A percentile compares a stretch with the other conserved stretches of the same genome.
phyloP scores from a whole-genome alignment of 2,113 vertebrate genomes.

The Strix uralensis region DNA sequence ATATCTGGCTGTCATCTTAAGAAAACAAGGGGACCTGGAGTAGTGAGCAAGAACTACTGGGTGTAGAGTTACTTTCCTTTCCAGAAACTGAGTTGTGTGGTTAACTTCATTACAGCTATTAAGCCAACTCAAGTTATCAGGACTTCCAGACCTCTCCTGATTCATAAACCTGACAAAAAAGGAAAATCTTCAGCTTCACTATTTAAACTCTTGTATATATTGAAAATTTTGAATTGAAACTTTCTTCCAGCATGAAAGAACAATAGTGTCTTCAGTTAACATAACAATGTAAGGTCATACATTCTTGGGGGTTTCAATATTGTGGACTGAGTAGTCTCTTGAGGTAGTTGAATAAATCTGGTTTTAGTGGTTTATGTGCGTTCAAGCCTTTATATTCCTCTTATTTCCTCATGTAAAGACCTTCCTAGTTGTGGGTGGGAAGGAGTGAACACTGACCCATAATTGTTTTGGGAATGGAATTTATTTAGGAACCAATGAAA shows the following conservation, averaged over 20 bases:
- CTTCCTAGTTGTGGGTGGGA: neutral
- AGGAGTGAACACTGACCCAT: rapidly evolving
- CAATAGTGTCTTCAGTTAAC: neutral
- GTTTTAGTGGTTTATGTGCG: neutral
- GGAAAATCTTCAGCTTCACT: neutral
- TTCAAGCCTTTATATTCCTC: too few relatives aligned
- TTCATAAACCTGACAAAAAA: neutral
- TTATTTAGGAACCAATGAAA: neutral
- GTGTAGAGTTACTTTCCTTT: too few relatives aligned
- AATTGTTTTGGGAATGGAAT: neutral
- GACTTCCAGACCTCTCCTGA: neutral
- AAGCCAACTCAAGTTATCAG: neutral
- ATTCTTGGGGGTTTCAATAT: neutral
- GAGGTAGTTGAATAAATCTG: neutral
- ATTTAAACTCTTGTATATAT: neutral
- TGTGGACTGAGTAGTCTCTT: neutral
- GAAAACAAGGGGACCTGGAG: too few relatives aligned
- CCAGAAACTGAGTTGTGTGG: neutral
- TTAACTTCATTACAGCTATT: neutral
- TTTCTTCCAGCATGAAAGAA: neutral
- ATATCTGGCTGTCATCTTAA: too few relatives aligned
- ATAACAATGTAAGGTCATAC: neutral
- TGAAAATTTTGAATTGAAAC: neutral
- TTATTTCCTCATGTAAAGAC: neutral
- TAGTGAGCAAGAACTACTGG: too few relatives aligned